Conservation (phyloP, 2,888 invertebrate genomes). For the Chydorus sphaericus region DNA sequence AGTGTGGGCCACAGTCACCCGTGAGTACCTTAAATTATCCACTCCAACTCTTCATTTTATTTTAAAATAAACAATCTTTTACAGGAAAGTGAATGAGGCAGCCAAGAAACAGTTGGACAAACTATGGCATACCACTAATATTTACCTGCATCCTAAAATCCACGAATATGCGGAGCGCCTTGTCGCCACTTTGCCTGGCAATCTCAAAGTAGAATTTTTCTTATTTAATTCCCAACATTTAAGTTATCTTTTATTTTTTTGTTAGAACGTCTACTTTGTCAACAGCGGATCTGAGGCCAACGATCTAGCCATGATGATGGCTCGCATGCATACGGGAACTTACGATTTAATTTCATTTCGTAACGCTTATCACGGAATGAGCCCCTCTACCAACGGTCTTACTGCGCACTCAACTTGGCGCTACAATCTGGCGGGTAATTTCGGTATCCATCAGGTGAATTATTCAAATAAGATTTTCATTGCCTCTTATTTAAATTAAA, state of each 20-base stretch:
- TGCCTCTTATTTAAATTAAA: slow-evolving; percentile 14
- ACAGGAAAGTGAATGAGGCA: slow-evolving; percentile 68
- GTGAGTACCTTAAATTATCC: slow-evolving; percentile 41
- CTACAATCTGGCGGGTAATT: slow-evolving; percentile 50
- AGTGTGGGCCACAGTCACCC: slow-evolving; percentile 97
- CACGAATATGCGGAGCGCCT: slow-evolving; percentile 81
- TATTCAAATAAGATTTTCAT: neutral
- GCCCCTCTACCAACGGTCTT: slow-evolving; percentile 62
- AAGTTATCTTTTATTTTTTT: slow-evolving; percentile 13
- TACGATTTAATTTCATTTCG: slow-evolving; percentile 72
- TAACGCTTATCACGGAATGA: slow-evolving; percentile 86
- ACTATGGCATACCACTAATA: slow-evolving; percentile 82
- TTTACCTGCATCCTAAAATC: slow-evolving; percentile 78
- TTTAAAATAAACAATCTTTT: neutral
- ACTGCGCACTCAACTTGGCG: slow-evolving; percentile 69
- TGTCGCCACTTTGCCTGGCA: slow-evolving; percentile 61
- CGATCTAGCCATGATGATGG: slow-evolving; percentile 77
- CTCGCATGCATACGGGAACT: slow-evolving; percentile 69
- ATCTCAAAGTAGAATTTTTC: slow-evolving; percentile 51
- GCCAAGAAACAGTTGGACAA: slow-evolving; percentile 59
- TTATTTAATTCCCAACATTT: neutral
- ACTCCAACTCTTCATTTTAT: neutral
- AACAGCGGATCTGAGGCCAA: slow-evolving; percentile 98
- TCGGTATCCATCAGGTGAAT: slow-evolving; percentile 65
- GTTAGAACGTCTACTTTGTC: slow-evolving; percentile 73